A percentile compares a stretch with the other conserved stretches of the same genome.
These are phyloP conservation scores for Sinocyclocheilus grahami DNA, from an alignment of 2,113 vertebrate species.

Conservation along the genomic window DNA sequence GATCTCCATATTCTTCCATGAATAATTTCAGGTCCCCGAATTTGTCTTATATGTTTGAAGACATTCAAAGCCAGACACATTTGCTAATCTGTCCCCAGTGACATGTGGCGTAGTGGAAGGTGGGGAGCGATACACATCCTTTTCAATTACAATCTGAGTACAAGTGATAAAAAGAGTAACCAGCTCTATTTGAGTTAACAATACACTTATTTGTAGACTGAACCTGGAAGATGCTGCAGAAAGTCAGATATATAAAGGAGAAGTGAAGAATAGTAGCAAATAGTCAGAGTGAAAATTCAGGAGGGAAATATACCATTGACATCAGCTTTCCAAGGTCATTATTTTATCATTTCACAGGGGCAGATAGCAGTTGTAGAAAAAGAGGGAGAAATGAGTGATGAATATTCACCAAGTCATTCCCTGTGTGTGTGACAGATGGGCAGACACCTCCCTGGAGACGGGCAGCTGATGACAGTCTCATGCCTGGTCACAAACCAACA, in stretches of 20 bases:
- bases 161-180: not conserved
- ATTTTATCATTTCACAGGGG: not conserved
- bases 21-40: constrained; percentile 9
- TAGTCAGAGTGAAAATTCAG: not conserved
- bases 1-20: constrained; percentile 10
- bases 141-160: constrained; percentile 2
- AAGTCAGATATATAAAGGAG: not conserved
- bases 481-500: not conserved
- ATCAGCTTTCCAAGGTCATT: not conserved
- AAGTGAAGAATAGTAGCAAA: not conserved
- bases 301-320: not conserved
- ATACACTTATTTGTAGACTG: not conserved
- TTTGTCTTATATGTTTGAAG: not conserved
- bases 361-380: constrained; percentile 1
- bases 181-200: not conserved
- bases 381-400: not conserved
- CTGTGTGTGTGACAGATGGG: constrained; percentile 2
- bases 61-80: not conserved
- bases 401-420: constrained; percentile 1
- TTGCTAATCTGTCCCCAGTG: constrained; percentile 9
- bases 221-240: not conserved
- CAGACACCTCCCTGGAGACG: not conserved
- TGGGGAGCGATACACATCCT: not conserved
- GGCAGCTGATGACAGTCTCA: not conserved
- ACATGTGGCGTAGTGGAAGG: not conserved